Percentiles rank a stretch among this genome's conserved stretches.
Evolutionary conservation across 2,113 vertebrate genomes (phyloP).

Genomic region (Tetraodon nigroviridis): DNA sequence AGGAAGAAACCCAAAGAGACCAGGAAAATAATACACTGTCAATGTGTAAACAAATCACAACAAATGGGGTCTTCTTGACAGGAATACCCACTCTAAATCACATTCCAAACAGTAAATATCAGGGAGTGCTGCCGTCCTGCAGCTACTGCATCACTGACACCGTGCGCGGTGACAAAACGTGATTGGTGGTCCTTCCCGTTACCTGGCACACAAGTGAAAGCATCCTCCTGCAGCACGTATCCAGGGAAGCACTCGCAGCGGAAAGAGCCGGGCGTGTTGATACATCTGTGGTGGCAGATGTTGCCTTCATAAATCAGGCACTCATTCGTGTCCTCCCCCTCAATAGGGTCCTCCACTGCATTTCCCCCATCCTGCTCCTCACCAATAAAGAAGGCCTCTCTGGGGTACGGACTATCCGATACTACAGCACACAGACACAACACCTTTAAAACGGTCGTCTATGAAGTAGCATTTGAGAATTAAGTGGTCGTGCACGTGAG

Average conservation of each 20-base stretch:
- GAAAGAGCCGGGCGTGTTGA: conserved; percentile 88
- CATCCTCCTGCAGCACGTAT: conserved; percentile 81
- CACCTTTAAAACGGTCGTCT: too few relatives aligned
- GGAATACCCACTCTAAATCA: conserved; percentile 27
- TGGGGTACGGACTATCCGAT: conserved; percentile 76
- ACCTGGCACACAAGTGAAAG: conserved; percentile 80
- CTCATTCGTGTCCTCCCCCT: conserved; percentile 85
- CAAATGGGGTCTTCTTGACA: conserved; percentile 42
- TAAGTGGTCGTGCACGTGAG: neutral
- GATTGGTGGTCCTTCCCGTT: conserved; percentile 22
- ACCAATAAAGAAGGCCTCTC: conserved; percentile 83
- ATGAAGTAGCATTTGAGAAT: too few relatives aligned
- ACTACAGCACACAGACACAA: conserved; percentile 62
- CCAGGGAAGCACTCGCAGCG: conserved; percentile 83
- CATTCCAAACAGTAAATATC: conserved; percentile 19
- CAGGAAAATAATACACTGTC: conserved; percentile 54
- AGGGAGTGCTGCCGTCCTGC: conserved; percentile 4
- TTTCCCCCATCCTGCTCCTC: conserved; percentile 66
- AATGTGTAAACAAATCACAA: conserved; percentile 44
- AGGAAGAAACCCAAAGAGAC: conserved; percentile 58
- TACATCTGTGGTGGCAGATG: conserved; percentile 78
- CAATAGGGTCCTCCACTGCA: conserved; percentile 54
- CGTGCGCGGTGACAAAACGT: neutral
- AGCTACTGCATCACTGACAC: neutral
- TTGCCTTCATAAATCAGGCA: conserved; percentile 79